A percentile compares a stretch with the other conserved stretches of the same genome.
Evolutionary conservation across 2,113 vertebrate species (phyloP).

Genomic region (Thomomys bottae): DNA sequence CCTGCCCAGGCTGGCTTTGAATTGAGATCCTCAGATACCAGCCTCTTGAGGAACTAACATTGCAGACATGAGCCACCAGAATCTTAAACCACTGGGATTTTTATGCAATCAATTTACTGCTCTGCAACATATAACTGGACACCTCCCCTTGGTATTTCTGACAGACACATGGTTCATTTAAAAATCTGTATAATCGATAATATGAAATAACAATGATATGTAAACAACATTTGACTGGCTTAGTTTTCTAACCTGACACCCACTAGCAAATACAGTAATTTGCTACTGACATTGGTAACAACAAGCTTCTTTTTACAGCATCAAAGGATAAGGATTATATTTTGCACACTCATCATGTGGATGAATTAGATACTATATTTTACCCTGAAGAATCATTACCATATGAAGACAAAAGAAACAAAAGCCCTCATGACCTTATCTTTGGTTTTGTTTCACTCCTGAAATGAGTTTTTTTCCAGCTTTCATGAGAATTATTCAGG

Average conservation of each 20-base stretch:
- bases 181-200: background rate
- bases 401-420: background rate
- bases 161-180: background rate
- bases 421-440: background rate
- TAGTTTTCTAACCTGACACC: constrained; percentile 13
- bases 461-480: background rate
- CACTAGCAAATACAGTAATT: background rate
- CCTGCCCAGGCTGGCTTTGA: too few species aligned
- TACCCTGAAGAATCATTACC: background rate
- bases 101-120: background rate
- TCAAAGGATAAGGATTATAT: background rate
- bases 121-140: background rate
- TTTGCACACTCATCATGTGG: background rate
- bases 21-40: too few species aligned
- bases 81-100: too few species aligned
- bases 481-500: background rate
- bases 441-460: background rate
- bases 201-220: background rate
- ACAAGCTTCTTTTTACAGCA: background rate
- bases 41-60: too few species aligned
- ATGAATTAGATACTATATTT: background rate
- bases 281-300: background rate
- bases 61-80: too few species aligned
- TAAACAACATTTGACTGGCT: background rate
- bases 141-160: background rate